These are phyloP conservation scores for Jordanella pulchra DNA, from an alignment of 2,797 vertebrate genomes.

Conservation along the genomic window DNA sequence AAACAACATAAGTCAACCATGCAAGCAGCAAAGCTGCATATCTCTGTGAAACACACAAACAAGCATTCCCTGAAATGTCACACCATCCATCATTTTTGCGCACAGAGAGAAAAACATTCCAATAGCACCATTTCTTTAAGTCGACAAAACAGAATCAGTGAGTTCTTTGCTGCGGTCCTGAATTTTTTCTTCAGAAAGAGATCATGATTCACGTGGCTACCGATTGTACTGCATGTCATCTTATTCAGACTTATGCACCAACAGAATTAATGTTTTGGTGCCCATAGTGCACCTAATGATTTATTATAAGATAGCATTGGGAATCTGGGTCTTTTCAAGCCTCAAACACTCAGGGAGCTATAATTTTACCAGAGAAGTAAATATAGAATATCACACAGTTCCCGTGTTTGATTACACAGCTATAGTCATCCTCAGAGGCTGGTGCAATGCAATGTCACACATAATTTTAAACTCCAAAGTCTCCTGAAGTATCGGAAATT, in stretches of 20 bases:
- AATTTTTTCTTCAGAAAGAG: slow-evolving; percentile 11
- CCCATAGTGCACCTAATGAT: background rate
- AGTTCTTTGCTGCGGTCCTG: slow-evolving; percentile 16
- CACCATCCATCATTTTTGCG: slow-evolving; percentile 68
- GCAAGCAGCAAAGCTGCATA: slow-evolving; percentile 26
- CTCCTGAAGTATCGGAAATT: background rate
- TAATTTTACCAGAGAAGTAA: background rate
- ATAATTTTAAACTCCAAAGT: background rate
- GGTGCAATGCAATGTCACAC: background rate
- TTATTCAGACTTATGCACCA: slow-evolving; percentile 7
- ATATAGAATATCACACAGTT: background rate
- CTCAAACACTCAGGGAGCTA: background rate
- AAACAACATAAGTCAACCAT: slow-evolving; percentile 25
- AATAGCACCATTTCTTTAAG: slow-evolving; percentile 12
- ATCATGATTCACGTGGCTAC: slow-evolving; percentile 26
- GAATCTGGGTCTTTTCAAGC: background rate
- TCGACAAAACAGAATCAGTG: slow-evolving; percentile 15
- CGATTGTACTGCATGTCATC: slow-evolving; percentile 15
- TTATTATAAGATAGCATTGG: background rate
- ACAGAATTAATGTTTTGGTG: slow-evolving; percentile 21
- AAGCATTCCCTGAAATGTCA: slow-evolving; percentile 65
- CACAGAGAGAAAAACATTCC: slow-evolving; percentile 29
- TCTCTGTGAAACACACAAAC: slow-evolving; percentile 50
- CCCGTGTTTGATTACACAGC: background rate
- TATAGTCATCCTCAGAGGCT: no score